A percentile compares a stretch with the other conserved stretches of the same genome.
Conservation (phyloP, 2,888 invertebrate genomes). For the Ormyrus thymus region DNA sequence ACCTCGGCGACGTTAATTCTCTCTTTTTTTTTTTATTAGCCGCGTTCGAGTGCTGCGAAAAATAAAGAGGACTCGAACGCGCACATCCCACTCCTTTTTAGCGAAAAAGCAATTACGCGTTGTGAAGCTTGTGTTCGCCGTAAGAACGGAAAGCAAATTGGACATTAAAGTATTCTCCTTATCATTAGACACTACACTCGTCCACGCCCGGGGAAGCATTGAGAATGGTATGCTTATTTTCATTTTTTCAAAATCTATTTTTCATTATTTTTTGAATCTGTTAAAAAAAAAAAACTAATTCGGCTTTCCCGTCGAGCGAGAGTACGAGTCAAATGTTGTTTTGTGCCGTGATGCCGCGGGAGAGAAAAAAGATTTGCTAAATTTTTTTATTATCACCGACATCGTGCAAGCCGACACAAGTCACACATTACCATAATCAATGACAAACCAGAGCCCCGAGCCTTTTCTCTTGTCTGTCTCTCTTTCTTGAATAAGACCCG, state of each 20-base stretch:
- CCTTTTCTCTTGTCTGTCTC: conserved; percentile 61
- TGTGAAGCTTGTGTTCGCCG: conserved; percentile 14
- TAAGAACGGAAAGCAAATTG: conserved; percentile 20
- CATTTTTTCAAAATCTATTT: conserved; percentile 56
- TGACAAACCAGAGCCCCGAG: conserved; percentile 76
- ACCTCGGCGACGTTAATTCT: conserved; percentile 28
- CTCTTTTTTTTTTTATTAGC: conserved; percentile 35
- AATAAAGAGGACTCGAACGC: conserved; percentile 44
- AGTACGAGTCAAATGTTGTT: conserved; percentile 46
- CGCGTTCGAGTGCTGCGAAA: conserved; percentile 50
- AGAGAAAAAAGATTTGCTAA: conserved; percentile 38
- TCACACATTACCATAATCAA: conserved; percentile 71
- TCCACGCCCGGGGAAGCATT: conserved; percentile 70
- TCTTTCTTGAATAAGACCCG: conserved; percentile 57
- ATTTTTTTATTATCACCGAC: conserved; percentile 40
- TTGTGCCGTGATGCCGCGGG: conserved; percentile 53
- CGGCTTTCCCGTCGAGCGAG: conserved; percentile 54
- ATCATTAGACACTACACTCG: conserved; percentile 64
- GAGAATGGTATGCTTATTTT: conserved; percentile 69
- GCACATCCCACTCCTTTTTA: conserved; percentile 44
- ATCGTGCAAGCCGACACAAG: conserved; percentile 54
- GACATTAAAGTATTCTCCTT: conserved; percentile 54
- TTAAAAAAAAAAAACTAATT: conserved; percentile 39
- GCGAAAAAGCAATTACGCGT: conserved; percentile 33
- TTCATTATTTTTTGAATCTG: conserved; percentile 49